Percentiles rank a stretch among this genome's conserved stretches.
These are phyloP conservation scores for Brachionus rubens DNA, from an alignment of 1,140 invertebrate species.

Conservation along the genomic window DNA sequence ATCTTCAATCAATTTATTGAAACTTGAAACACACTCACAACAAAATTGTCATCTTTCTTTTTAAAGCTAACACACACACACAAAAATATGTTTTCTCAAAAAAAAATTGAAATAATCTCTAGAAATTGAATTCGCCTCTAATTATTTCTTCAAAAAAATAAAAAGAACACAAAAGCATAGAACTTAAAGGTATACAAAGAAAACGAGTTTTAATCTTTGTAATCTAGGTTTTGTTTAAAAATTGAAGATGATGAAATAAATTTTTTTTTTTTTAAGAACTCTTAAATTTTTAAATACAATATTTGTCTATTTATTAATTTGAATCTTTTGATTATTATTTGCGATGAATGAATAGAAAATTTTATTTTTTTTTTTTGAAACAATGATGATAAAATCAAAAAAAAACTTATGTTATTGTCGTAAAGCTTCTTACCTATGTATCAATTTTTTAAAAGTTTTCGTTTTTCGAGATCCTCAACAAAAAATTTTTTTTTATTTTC, in stretches of 20 bases:
- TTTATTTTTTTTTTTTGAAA: conserved; percentile 6
- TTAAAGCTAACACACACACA: neutral
- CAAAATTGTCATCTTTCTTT: conserved; percentile 11
- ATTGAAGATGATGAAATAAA: neutral
- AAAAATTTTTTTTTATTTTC: neutral
- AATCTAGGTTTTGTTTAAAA: conserved; percentile 31
- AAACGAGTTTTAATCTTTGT: conserved; percentile 19
- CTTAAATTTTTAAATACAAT: conserved; percentile 10
- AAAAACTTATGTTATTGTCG: conserved; percentile 6
- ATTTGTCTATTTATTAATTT: conserved; percentile 34
- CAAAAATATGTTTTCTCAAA: neutral
- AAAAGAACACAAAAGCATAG: conserved; percentile 16
- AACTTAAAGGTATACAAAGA: conserved; percentile 13
- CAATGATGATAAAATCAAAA: conserved; percentile 31
- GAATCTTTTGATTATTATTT: no score
- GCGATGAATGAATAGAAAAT: neutral
- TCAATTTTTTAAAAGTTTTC: conserved; percentile 16
- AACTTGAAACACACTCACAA: conserved; percentile 10
- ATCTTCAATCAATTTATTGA: conserved; percentile 36
- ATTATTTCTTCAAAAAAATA: neutral
- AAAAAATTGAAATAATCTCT: neutral
- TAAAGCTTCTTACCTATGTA: conserved; percentile 36
- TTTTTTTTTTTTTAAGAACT: conserved; percentile 22
- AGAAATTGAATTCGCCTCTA: neutral
- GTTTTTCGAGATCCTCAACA: neutral